Evolutionary conservation across 2,888 invertebrate genomes (phyloP).

Genomic region (Cosmorhoe ocellata): DNA sequence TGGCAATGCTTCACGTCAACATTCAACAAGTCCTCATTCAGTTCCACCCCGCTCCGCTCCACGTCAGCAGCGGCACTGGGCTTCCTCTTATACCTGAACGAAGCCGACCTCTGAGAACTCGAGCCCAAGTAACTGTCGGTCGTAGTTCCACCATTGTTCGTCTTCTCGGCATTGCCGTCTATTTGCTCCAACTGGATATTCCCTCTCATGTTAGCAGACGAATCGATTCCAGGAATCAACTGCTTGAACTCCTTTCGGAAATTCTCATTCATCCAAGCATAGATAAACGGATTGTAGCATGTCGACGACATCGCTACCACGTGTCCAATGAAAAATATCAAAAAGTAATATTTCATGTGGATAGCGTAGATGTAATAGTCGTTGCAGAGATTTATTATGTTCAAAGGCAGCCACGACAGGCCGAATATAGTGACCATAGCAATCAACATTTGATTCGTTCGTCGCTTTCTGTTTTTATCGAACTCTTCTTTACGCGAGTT

Average conservation of each 20-base stretch:
- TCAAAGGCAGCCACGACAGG: conserved; percentile 97
- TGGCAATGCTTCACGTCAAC: conserved; percentile 78
- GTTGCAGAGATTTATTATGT: conserved; percentile 92
- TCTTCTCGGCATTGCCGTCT: conserved; percentile 84
- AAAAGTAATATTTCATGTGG: conserved; percentile 90
- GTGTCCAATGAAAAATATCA: conserved; percentile 95
- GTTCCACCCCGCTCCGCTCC: conserved; percentile 78
- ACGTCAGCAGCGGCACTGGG: conserved; percentile 84
- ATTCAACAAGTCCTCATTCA: conserved; percentile 69
- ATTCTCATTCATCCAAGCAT: conserved; percentile 98
- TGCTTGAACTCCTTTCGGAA: conserved; percentile 96
- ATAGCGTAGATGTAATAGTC: conserved; percentile 89
- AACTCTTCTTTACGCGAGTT: conserved; percentile 94
- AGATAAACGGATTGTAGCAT: conserved; percentile 97
- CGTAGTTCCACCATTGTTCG: conserved; percentile 89
- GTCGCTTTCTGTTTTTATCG: conserved; percentile 93
- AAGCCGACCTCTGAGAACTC: conserved; percentile 78
- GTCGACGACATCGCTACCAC: conserved; percentile 97
- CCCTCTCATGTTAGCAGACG: conserved; percentile 64
- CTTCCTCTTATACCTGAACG: conserved; percentile 79
- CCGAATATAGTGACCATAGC: conserved; percentile 98
- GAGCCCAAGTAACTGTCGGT: conserved; percentile 85
- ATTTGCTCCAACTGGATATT: conserved; percentile 78
- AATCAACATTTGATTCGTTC: conserved; percentile 98
- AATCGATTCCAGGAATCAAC: conserved; percentile 85